Evolutionary conservation across 1,140 invertebrate species (phyloP).

Genomic region (Amphibalanus amphitrite): DNA sequence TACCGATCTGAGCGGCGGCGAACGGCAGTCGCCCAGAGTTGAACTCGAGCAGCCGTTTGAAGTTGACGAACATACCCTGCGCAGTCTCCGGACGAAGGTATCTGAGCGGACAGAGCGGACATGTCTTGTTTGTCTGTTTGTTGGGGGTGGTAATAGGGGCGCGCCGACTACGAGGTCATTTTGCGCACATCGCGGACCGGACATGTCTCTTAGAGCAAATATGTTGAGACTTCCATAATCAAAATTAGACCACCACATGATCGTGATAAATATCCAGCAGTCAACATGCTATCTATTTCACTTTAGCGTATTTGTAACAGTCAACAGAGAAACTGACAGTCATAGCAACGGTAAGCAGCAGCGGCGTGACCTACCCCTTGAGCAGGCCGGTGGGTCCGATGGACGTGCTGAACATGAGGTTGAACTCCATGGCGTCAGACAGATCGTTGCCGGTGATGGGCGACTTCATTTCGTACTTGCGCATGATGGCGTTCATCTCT

Average conservation of each 20-base stretch:
- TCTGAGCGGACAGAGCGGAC: constrained; percentile 19
- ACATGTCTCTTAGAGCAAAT: background rate
- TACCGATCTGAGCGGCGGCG: constrained; percentile 80
- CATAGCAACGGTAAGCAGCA: background rate
- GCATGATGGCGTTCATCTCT: constrained; percentile 68
- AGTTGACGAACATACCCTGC: constrained; percentile 99
- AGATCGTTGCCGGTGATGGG: constrained; percentile 87
- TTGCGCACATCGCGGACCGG: background rate
- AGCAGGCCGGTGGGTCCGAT: constrained; percentile 89
- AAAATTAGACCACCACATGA: background rate
- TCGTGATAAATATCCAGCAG: background rate
- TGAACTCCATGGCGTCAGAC: constrained; percentile 90
- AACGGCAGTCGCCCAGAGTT: constrained; percentile 94
- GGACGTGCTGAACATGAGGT: constrained; percentile 94
- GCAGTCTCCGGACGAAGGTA: constrained; percentile 94
- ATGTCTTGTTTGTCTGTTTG: too few species aligned
- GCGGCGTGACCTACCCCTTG: constrained; percentile 31
- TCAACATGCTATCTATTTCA: background rate
- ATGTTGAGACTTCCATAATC: background rate
- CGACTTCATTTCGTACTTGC: constrained; percentile 82
- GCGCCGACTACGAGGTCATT: background rate
- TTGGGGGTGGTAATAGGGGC: background rate
- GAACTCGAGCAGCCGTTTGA: constrained; percentile 88
- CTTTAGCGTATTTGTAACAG: background rate
- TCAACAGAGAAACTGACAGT: background rate